Base-by-base conservation (phyloP, 1,140 invertebrate genomes). In the Periplaneta americana region DNA sequence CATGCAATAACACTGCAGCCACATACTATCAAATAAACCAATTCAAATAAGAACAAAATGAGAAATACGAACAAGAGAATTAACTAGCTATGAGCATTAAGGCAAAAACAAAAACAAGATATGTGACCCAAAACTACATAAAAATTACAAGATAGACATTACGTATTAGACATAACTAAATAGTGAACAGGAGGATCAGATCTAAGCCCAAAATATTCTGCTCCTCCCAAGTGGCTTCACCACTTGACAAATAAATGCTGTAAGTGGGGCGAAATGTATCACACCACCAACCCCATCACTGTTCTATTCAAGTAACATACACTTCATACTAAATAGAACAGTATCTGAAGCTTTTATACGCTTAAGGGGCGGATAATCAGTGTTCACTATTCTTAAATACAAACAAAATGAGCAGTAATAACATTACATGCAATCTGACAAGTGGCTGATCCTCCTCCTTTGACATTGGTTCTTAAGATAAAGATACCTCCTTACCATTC, bases 391-490 rank as follows among this genome's bases (percentile, higher is more conserved):
- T 66, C n/a, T 28, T n/a, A 66, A 66, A n/a, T 66, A 22, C 28
- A 66, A 66, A 66, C 22, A 66, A 31, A 77, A 82, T 18, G 17
- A 34, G 31, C 17, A 78, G 13, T 78, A 75, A 78, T 66, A 35
- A 5, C 34, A 36, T 37, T 36, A 36, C 48, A 37, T 31, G 74
- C 39, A 78, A 82, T 77, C 48, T 82, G 76, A 39, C 76, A 77
- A 74, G 75, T 82, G 76, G 37, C 36, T 80, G 39, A 66, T 57
- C 37, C 39, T 76, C 75, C 48, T 76, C 75, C 39, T 66, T 66
- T 78, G 76, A 76, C 75, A 77, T 78, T 82, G 76, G 33, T 66
- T 34, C 13, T 34, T 34, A 28, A 66, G 48, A 66, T 66, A 66
- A 66, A 10, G 39, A 66, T 66, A 66, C 48, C 48, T n/a, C 48